Percentiles rank a stretch among this genome's conserved stretches.
These are phyloP conservation scores for Sphaerophoria rueppellii DNA, from an alignment of 2,888 invertebrate species.

Conservation along the genomic window DNA sequence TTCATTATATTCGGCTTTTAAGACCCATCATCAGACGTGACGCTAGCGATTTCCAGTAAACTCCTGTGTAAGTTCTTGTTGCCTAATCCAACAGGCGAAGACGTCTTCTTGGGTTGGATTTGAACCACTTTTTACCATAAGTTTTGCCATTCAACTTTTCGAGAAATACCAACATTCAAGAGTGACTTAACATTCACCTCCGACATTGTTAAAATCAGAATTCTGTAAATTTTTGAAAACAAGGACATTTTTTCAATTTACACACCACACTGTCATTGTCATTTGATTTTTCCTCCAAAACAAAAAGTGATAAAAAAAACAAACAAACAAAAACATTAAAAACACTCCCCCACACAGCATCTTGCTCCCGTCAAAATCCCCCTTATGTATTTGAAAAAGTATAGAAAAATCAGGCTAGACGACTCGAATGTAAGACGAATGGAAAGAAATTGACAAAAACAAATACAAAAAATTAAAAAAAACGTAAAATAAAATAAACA, in stretches of 20 bases:
- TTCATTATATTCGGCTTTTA: no score
- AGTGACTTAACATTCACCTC: conserved; percentile 1
- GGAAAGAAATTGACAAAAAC: conserved; percentile 43
- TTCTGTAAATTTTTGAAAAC: conserved; percentile 48
- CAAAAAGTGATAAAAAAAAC: conserved; percentile 38
- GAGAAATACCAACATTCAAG: not conserved
- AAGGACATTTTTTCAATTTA: conserved; percentile 58
- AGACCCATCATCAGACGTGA: no score
- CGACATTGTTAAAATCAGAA: conserved; percentile 50
- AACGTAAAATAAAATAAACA: conserved; percentile 29
- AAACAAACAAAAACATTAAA: conserved; percentile 45
- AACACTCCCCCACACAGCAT: conserved; percentile 36
- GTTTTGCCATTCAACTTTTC: no score
- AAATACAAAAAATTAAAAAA: conserved; percentile 33
- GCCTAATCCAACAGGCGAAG: no score
- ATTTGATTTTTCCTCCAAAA: conserved; percentile 8
- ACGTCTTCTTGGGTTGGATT: no score
- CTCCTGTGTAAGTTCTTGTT: no score
- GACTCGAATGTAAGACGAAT: not conserved
- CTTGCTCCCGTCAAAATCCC: conserved; percentile 10
- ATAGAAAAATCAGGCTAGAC: conserved; percentile 19
- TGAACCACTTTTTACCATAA: no score
- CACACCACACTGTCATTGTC: conserved; percentile 14
- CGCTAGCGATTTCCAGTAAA: no score
- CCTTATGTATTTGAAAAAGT: conserved; percentile 1